Evolutionary conservation across 2,888 invertebrate genomes (phyloP).

Genomic region (Lycocerus yunnanus): DNA sequence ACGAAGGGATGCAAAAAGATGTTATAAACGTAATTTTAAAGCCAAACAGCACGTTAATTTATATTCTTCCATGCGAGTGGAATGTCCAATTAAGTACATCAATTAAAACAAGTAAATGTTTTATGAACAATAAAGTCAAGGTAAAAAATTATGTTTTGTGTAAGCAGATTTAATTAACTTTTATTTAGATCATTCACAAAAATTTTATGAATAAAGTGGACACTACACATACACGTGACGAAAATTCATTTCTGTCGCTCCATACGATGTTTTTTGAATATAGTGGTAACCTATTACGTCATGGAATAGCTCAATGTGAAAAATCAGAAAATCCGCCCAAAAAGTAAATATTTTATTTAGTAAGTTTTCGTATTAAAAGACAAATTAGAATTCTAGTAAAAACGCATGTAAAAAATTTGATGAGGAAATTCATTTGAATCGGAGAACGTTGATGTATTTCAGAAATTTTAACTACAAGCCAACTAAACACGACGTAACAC

Average conservation of each 20-base stretch:
- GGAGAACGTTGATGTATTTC: conserved; percentile 83
- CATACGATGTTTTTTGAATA: conserved; percentile 82
- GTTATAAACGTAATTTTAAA: conserved; percentile 89
- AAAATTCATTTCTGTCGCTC: conserved; percentile 80
- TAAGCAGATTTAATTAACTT: not conserved
- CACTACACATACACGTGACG: conserved; percentile 74
- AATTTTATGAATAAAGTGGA: conserved; percentile 78
- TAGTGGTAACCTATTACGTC: conserved; percentile 80
- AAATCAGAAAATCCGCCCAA: not conserved
- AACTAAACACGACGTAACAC: conserved; percentile 74
- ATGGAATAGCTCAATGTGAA: conserved; percentile 70
- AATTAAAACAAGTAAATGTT: conserved; percentile 76
- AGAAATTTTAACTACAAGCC: conserved; percentile 73
- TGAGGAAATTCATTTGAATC: conserved; percentile 68
- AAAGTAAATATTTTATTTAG: not conserved
- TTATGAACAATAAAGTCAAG: conserved; percentile 76
- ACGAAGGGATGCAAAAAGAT: conserved; percentile 87
- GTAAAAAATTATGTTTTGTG: not conserved
- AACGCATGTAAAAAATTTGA: conserved; percentile 80
- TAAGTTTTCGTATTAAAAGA: not conserved
- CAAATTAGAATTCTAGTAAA: conserved; percentile 58
- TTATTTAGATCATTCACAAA: conserved; percentile 82
- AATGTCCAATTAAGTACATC: conserved; percentile 91
- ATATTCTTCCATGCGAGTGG: conserved; percentile 83
- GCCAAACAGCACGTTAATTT: conserved; percentile 72